A percentile compares a stretch with the other conserved stretches of the same genome.
phyloP scores from a whole-genome alignment of 2,797 vertebrate genomes.

The Arctocebus calabarensis region DNA sequence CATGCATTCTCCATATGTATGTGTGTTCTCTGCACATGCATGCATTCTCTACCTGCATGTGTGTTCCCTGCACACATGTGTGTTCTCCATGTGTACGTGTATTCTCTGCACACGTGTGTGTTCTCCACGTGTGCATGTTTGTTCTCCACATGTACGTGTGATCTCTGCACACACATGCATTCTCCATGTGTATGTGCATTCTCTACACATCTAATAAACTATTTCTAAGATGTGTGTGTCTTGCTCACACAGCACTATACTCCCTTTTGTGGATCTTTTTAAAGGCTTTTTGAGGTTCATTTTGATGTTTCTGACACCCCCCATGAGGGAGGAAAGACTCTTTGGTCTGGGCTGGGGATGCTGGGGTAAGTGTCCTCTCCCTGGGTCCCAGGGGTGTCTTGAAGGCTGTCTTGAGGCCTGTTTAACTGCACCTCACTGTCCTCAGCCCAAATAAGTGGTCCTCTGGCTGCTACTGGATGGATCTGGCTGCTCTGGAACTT shows the following conservation, averaged over 20 bases:
- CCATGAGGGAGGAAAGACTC: accelerated
- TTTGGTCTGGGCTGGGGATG: not conserved
- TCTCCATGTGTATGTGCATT: not conserved
- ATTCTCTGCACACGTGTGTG: too few relatives aligned
- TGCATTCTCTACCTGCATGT: too few relatives aligned
- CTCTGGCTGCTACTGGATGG: slow-evolving; percentile 27
- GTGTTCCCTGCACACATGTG: too few relatives aligned
- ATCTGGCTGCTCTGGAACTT: slow-evolving; percentile 31
- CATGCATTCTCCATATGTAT: too few relatives aligned
- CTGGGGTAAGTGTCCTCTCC: not conserved
- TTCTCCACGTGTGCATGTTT: too few relatives aligned
- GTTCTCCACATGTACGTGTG: too few relatives aligned
- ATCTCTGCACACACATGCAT: too few relatives aligned
- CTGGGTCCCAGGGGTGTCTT: not conserved
- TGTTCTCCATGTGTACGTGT: too few relatives aligned
- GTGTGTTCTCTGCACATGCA: too few relatives aligned
- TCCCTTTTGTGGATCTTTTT: not conserved
- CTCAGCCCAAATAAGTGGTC: slow-evolving; percentile 40
- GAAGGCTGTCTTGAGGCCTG: not conserved
- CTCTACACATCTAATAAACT: accelerated
- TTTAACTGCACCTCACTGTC: slow-evolving; percentile 48
- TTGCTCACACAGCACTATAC: accelerated
- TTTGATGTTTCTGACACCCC: not conserved
- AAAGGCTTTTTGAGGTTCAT: not conserved
- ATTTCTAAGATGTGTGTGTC: not conserved